Percentiles rank a stretch among this genome's conserved stretches.
phyloP scores from a whole-genome alignment of 2,888 invertebrate genomes.

The Phanerotoma sp. region DNA sequence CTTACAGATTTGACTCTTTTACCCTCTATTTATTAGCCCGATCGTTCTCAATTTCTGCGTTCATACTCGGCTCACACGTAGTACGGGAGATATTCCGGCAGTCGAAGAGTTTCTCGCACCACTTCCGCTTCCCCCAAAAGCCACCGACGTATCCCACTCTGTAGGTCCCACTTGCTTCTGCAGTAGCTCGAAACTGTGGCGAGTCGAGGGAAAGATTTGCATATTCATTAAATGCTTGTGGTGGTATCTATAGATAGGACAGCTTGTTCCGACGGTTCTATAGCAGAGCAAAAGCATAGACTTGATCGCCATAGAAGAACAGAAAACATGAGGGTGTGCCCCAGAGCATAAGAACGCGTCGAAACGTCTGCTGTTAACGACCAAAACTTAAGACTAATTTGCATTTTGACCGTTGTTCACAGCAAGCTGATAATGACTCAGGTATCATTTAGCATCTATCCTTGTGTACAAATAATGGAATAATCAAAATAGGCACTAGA shows the following conservation, averaged over 20 bases:
- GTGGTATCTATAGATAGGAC: constrained; percentile 23
- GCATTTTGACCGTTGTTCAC: constrained; percentile 48
- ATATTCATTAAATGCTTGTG: constrained; percentile 52
- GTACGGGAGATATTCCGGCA: constrained; percentile 27
- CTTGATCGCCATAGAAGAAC: constrained; percentile 13
- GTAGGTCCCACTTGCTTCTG: constrained; percentile 19
- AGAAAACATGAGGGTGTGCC: constrained; percentile 8
- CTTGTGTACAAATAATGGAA: constrained; percentile 21
- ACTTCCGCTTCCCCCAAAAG: constrained; percentile 27
- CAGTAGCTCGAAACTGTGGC: constrained; percentile 35
- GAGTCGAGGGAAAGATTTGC: constrained; percentile 47
- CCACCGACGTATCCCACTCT: constrained; percentile 22
- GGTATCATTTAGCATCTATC: constrained; percentile 1
- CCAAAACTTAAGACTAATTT: constrained; percentile 52
- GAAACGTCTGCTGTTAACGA: constrained; percentile 49
- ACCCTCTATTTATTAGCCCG: background rate
- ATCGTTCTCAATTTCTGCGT: constrained; percentile 17
- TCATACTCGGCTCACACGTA: constrained; percentile 8
- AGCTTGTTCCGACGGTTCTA: constrained; percentile 15
- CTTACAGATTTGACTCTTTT: background rate
- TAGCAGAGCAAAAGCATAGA: constrained; percentile 11
- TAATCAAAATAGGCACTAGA: constrained; percentile 19
- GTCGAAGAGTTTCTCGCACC: constrained; percentile 28
- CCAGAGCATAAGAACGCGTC: constrained; percentile 29
- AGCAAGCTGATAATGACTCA: constrained; percentile 44